These are phyloP conservation scores for Oscheius sp. DNA, from an alignment of 2,888 invertebrate species.

Conservation along the genomic window DNA sequence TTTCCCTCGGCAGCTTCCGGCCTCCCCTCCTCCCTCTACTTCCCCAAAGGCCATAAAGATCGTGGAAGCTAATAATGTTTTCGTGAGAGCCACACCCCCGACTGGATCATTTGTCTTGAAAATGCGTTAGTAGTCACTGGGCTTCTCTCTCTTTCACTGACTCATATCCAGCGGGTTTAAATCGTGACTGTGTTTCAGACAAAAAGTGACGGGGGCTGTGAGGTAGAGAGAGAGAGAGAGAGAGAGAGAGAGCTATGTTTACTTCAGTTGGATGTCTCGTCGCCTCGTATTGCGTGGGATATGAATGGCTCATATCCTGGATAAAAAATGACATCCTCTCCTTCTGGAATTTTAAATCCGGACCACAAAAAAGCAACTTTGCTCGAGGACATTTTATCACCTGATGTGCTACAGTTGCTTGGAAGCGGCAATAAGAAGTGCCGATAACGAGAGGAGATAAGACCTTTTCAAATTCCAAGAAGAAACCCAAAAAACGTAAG, in stretches of 20 bases:
- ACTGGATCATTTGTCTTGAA: background rate
- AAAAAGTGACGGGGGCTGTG: too few relatives aligned
- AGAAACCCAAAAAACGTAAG: background rate
- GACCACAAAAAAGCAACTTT: background rate
- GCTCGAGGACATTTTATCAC: background rate
- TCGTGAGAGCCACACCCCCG: background rate
- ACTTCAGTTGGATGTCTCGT: constrained; percentile 1
- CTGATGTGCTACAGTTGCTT: background rate
- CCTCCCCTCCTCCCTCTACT: background rate
- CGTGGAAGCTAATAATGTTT: background rate
- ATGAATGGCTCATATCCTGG: background rate
- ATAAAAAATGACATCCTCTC: background rate
- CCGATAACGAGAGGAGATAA: background rate
- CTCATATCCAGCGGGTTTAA: too few relatives aligned
- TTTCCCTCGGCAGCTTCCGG: background rate
- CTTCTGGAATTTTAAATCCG: background rate
- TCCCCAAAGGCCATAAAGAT: background rate
- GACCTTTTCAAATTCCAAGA: background rate
- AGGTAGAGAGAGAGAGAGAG: too few relatives aligned
- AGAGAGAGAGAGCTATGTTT: too few relatives aligned
- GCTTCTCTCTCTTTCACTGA: background rate
- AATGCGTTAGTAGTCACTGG: background rate
- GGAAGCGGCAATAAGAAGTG: background rate
- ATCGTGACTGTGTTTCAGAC: too few relatives aligned
- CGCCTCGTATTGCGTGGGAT: constrained; percentile 4